Evolutionary conservation across 2,797 vertebrate genomes (phyloP), one percentile per base, ranked within the genome.

Genomic region (Silurus aristotelis): DNA sequence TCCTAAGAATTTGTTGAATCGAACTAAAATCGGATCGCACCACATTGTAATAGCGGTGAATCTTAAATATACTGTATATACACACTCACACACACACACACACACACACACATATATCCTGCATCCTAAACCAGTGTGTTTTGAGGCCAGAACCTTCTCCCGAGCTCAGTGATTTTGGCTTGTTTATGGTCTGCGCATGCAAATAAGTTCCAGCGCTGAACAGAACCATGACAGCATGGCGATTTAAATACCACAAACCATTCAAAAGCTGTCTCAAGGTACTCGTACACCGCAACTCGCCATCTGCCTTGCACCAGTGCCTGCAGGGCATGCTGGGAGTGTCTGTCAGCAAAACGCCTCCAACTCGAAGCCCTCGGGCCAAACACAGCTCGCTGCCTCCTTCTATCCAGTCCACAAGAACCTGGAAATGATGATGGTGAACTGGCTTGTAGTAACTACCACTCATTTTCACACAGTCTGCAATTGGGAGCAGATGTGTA

Each of bases 221-320:
- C 14, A 56, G 27, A 27, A 3, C n/a, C 7, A 75, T 75, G 72
- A 56, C 72, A 27, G 48, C 48, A 56, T 17, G 15, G 72, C 72
- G 55, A 56, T 55, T 75, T 56, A 75, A 75, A 75, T 48, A 75
- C 72, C 52, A 56, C 72, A 75, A 46, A 75, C 48, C 52, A 56
- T 52, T 55, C 48, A 17, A 55, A 75, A 17, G 2, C 48, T 55
- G 72, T 75, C 72, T 55, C 72, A 7, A 48, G 72, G 48, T 55
- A 75, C 25, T n/a, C 55, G 72, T 75, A 25, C n/a, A 55, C n/a
- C 15, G 6, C n/a, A 75, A 8, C 48, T 75, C n/a, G 46, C 72
- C 48, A 75, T 55, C 48, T 75, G 72, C 52, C 72, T 55, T 55
- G 48, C 72, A n/a, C n/a, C 48, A 9, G 5, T 73, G 48, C 48